Percentiles rank a stretch among this genome's conserved stretches.
phyloP scores from a whole-genome alignment of 2,797 vertebrate species.

The Pseudochirops corinnae region DNA sequence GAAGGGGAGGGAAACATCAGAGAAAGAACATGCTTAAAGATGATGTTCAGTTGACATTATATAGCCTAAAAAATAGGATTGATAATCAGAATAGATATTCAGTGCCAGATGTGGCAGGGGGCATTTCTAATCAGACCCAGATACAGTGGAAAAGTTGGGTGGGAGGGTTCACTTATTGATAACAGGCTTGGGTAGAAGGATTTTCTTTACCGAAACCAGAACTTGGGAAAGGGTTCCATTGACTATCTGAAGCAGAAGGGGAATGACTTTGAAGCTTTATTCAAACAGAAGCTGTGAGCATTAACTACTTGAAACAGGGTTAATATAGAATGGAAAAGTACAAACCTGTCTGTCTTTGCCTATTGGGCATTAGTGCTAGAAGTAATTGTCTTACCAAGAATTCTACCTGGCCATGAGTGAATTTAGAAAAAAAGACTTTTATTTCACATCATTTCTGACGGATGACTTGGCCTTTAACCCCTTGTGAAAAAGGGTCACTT shows the following conservation, averaged over 20 bases:
- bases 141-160: not conserved
- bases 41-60: not conserved
- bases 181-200: not conserved
- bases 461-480: no score
- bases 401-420: no score
- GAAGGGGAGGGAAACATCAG: not conserved
- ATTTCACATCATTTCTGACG: no score
- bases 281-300: not conserved
- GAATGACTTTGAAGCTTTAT: not conserved
- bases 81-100: not conserved
- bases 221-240: not conserved
- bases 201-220: not conserved
- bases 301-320: not conserved
- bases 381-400: no score
- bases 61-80: not conserved
- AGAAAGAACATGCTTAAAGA: not conserved
- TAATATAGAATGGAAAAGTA: not conserved
- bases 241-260: not conserved
- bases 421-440: no score
- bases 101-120: not conserved
- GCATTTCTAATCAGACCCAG: not conserved
- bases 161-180: not conserved
- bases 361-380: not conserved
- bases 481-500: no score
- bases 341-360: not conserved